Evolutionary conservation across 2,888 invertebrate genomes (phyloP), one percentile per base, ranked within the genome.

Genomic region (Caenorhabditis japonica): DNA sequence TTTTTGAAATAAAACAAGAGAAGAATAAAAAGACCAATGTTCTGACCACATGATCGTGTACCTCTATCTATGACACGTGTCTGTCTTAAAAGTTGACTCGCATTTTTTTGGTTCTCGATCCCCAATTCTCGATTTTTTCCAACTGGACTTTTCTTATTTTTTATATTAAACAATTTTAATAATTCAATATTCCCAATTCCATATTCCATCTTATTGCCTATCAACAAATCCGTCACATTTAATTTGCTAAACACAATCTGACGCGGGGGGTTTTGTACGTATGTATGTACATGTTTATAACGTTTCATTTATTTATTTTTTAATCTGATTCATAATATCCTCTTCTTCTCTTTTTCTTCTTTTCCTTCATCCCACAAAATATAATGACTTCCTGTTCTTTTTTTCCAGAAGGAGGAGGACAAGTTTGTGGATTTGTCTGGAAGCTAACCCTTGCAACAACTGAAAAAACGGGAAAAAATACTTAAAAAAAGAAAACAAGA

Each of bases 191-290:
- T n/a, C n/a, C n/a, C n/a, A n/a, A n/a, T n/a, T n/a, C n/a, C n/a
- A n/a, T n/a, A n/a, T n/a, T n/a, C n/a, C n/a, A n/a, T n/a, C n/a
- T n/a, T n/a, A n/a, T n/a, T n/a, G n/a, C n/a, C n/a, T n/a, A n/a
- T n/a, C n/a, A n/a, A n/a, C n/a, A n/a, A n/a, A n/a, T 10, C 55
- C 56, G 53, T 66, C 66, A 56, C 56, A 56, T 66, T 27, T 56
- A 41, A 66, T 66, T 66, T 66, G 56, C 34, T 17, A 56, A 30
- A 51, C 51, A 43, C 66, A 66, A 49, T 56, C 56, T 66, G 66
- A 66, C 66, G 47, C 51, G 56, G n/a, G n/a, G 19, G 49, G 64
- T 55, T 62, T 56, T 30, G 30, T 30, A 30, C 30, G 44, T 53
- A 62, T 19, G 17, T 38, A 36, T 62, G 56, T 56, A 56, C 55